Base-by-base conservation (phyloP, 1,140 invertebrate species). In the Drosophila novamexicana region DNA sequence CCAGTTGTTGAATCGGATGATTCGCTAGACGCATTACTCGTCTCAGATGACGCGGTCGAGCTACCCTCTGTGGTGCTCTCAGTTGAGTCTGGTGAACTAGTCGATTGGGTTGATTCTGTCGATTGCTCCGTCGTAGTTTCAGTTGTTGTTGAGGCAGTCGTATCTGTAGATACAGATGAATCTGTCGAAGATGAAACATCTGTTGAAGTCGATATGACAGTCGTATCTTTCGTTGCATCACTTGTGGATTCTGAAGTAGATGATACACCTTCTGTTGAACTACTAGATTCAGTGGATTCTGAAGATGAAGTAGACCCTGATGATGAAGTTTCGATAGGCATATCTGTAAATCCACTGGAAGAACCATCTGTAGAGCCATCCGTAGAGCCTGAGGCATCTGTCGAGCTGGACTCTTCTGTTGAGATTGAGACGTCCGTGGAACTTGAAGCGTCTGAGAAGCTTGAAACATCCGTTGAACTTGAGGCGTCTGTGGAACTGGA, bases 361-460 rank as follows among this genome's bases (percentile, higher is more conserved):
- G 75, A 75, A 10, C n/a, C 44, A 6, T 75, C 73, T 12, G 77
- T 72, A 6, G 71, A 68, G 50, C 40, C 68, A 32, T 72, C 65
- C 1, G 78, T 75, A 5, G 79, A 76, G 16, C 54, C 58, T 14
- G 71, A 52, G 3, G 45, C 71, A 16, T 58, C 56, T 12, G 56
- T 58, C 0, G 69, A 66, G 36, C 12, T 7, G 1, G 57, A 56
- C 0, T 4, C 42, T 0, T 61, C 68, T 39, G 70, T 69, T 2
- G 52, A 61, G 32, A 58, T 44, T 5, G 81, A 74, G 0, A 9
- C 44, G 9, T 85, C 89, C 14, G 77, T 91, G 6, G 83, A 79
- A 10, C 49, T 40, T 10, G 62, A 64, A 9, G 63, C 77, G 12
- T 61, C 36, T 10, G 75, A 72, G 22, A 10, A 49, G 0, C 47